phyloP scores from a whole-genome alignment of 2,797 vertebrate genomes.

The Petrocephalus schoutedeni region DNA sequence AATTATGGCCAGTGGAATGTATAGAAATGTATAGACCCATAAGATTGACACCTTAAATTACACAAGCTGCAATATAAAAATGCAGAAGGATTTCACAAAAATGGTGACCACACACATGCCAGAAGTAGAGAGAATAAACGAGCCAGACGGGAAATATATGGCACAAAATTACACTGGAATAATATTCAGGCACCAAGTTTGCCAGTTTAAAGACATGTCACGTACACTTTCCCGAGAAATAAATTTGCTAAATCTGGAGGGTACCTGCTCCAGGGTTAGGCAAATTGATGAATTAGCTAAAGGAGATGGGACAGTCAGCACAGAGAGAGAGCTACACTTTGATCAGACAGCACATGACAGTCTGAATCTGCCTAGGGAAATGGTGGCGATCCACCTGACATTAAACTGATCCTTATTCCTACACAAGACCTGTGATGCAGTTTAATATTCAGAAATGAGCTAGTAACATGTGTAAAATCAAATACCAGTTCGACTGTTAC shows the following conservation, averaged over 20 bases:
- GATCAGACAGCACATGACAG: neutral
- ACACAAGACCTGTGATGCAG: neutral
- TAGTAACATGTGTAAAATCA: neutral
- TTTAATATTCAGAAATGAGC: neutral
- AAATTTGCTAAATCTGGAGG: slow-evolving; percentile 17
- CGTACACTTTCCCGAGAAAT: slow-evolving; percentile 8
- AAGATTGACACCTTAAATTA: neutral
- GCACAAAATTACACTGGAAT: neutral
- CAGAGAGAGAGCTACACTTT: neutral
- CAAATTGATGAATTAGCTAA: neutral
- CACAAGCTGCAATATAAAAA: neutral
- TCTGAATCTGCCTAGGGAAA: neutral
- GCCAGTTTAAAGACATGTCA: slow-evolving; percentile 15
- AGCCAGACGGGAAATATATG: neutral
- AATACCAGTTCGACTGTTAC: neutral
- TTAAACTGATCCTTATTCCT: neutral
- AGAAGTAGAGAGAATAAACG: neutral
- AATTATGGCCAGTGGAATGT: neutral
- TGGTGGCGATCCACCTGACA: neutral
- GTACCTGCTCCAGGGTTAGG: slow-evolving; percentile 4
- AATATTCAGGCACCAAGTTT: neutral
- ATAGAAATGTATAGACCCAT: neutral
- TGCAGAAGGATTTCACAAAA: neutral
- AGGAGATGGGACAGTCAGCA: neutral
- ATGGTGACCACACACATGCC: neutral